These are phyloP conservation scores for Himalopsyche tibetana DNA, from an alignment of 2,888 invertebrate species.

Conservation along the genomic window DNA sequence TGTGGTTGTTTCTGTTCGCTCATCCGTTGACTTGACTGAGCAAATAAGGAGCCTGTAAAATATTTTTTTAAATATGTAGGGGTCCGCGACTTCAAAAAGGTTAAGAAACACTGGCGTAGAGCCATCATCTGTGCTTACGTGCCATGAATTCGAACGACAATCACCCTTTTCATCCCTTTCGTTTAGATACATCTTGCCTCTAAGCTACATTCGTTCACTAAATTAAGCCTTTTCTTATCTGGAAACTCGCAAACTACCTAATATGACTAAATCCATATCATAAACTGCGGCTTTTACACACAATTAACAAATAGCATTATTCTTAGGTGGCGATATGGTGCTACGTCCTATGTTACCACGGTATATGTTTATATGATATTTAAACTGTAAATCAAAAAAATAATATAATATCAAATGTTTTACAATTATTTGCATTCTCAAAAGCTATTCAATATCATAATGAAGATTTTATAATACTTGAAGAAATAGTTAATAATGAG, in stretches of 20 bases:
- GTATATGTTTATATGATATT: neutral
- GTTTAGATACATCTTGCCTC: constrained; percentile 40
- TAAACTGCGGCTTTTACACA: constrained; percentile 21
- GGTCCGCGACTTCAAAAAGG: too few species aligned
- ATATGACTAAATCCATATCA: constrained; percentile 37
- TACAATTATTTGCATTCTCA: too few species aligned
- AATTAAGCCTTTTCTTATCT: constrained; percentile 43
- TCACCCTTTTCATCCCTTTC: constrained; percentile 33
- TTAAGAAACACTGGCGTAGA: neutral
- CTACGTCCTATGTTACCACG: neutral
- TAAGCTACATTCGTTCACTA: constrained; percentile 30
- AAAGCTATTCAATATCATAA: too few species aligned
- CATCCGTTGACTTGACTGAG: too few species aligned
- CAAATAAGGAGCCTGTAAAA: too few species aligned
- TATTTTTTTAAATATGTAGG: too few species aligned
- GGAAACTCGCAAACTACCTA: constrained; percentile 36
- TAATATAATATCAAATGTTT: too few species aligned
- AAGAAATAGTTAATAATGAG: too few species aligned
- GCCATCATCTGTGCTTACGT: constrained; percentile 34
- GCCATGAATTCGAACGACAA: constrained; percentile 35
- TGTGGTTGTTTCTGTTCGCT: too few species aligned
- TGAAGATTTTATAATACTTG: too few species aligned
- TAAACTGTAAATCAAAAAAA: neutral
- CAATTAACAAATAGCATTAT: constrained; percentile 31
- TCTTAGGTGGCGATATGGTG: constrained; percentile 21